These are phyloP conservation scores for Raja brachyura DNA, from an alignment of 2,113 vertebrate genomes.

Conservation along the genomic window DNA sequence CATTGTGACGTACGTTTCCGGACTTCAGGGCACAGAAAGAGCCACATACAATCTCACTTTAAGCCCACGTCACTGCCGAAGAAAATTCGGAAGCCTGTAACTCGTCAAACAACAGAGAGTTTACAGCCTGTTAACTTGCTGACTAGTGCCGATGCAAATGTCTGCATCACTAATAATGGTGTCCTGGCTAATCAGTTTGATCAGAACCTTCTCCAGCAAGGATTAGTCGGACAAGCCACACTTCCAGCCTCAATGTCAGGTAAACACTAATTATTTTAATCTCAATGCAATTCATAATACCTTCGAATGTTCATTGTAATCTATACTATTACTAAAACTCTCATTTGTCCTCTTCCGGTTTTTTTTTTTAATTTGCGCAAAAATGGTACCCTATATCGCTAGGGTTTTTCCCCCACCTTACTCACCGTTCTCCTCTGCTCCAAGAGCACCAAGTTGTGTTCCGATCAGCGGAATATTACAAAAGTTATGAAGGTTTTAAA, in stretches of 20 bases:
- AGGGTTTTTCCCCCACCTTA: no score
- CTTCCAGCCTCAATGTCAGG: constrained; percentile 90
- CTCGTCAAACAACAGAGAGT: constrained; percentile 54
- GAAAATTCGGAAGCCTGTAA: constrained; percentile 61
- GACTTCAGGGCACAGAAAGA: constrained; percentile 92
- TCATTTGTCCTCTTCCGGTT: no score
- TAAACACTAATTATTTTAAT: constrained; percentile 45
- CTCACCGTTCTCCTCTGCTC: no score
- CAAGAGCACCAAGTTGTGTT: no score
- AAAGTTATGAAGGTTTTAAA: no score
- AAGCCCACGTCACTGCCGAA: constrained; percentile 63
- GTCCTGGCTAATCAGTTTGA: constrained; percentile 82
- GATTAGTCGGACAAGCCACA: constrained; percentile 84
- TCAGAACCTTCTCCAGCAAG: constrained; percentile 74
- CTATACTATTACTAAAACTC: no score
- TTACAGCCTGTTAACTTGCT: constrained; percentile 69
- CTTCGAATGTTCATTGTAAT: no score
- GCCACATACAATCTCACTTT: constrained; percentile 91
- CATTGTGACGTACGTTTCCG: constrained; percentile 93
- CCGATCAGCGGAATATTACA: no score
- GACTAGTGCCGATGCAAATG: constrained; percentile 67
- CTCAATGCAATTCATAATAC: background rate
- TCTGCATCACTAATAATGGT: constrained; percentile 83
- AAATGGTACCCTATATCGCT: no score
- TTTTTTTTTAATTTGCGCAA: no score